Base-by-base conservation (phyloP, 2,888 invertebrate species). In the Aplocera efformata region DNA sequence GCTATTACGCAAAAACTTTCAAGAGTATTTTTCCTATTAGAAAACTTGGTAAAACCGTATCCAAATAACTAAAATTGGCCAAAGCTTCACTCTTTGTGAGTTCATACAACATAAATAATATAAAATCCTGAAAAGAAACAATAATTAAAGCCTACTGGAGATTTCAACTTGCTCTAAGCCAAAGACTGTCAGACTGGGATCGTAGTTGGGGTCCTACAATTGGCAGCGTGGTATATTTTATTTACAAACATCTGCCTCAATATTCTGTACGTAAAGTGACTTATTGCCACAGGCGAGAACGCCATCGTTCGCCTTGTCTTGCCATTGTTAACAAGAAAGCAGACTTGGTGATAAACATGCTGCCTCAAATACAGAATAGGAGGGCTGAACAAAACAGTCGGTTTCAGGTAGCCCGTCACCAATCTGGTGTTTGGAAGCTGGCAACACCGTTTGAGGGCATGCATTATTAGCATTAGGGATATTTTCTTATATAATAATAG, bases 41-140 rank as follows among this genome's bases (percentile, higher is more conserved):
- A n/a, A n/a, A n/a, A n/a, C n/a, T n/a, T n/a, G n/a, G n/a, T n/a
- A n/a, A n/a, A n/a, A n/a, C n/a, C n/a, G n/a, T n/a, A n/a, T n/a
- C n/a, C n/a, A n/a, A n/a, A n/a, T n/a, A n/a, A n/a, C n/a, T n/a
- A n/a, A n/a, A n/a, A n/a, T n/a, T n/a, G n/a, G n/a, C n/a, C n/a
- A n/a, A n/a, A n/a, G n/a, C n/a, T n/a, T n/a, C n/a, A 17, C 5
- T 17, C 13, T 26, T 40, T 10, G 2, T 1, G 11, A n/a, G 11
- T 10, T 22, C 7, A 6, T 23, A 10, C 17, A 13, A 23, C 13
- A 11, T 22, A 22, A 26, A 34, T 34, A 11, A 17, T 22, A 22
- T 25, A 26, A 10, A 27, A 6, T 17, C 22, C 41, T 41, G 41
- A 27, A 41, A 41, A 41, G 3, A 29, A 40, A 33, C 11, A 10